Percentiles rank a stretch among this genome's conserved stretches.
These are phyloP conservation scores for Germaria angustata DNA, from an alignment of 2,888 invertebrate species.

Conservation along the genomic window DNA sequence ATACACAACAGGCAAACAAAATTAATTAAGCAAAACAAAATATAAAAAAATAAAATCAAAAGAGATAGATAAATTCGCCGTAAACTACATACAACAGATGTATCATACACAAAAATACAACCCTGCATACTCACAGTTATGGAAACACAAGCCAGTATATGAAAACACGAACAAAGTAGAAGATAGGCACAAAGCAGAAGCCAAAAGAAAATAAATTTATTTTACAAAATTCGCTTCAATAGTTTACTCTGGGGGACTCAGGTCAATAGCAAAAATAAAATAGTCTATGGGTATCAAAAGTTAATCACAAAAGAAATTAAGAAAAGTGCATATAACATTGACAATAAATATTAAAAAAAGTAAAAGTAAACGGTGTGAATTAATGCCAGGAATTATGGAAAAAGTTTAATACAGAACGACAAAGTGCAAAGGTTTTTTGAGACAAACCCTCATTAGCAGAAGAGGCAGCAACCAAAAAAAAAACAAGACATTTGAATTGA, in stretches of 20 bases:
- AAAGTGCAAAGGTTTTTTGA: conserved; percentile 41
- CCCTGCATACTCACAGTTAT: conserved; percentile 23
- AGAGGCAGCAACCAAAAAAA: conserved; percentile 19
- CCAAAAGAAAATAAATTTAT: conserved; percentile 52
- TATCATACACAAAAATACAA: conserved; percentile 38
- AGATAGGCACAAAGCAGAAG: conserved; percentile 46
- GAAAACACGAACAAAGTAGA: conserved; percentile 29
- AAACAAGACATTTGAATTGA: conserved; percentile 30
- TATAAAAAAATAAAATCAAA: background rate
- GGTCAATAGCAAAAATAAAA: conserved; percentile 38
- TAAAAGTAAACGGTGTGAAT: background rate
- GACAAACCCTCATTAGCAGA: conserved; percentile 20
- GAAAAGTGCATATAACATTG: conserved; percentile 12
- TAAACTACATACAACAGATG: conserved; percentile 21
- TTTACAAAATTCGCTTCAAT: conserved; percentile 65
- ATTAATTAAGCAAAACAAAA: conserved; percentile 53
- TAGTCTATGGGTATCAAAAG: conserved; percentile 7
- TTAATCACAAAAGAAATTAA: conserved; percentile 5
- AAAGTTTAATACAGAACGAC: conserved; percentile 16
- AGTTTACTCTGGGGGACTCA: conserved; percentile 55
- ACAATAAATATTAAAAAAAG: background rate
- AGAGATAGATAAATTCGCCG: conserved; percentile 56
- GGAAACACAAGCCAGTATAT: conserved; percentile 1
- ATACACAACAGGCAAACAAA: conserved; percentile 35
- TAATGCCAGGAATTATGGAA: background rate